These are phyloP conservation scores for Pycnomerus fuliginosus DNA, from an alignment of 2,888 invertebrate species.

Conservation along the genomic window DNA sequence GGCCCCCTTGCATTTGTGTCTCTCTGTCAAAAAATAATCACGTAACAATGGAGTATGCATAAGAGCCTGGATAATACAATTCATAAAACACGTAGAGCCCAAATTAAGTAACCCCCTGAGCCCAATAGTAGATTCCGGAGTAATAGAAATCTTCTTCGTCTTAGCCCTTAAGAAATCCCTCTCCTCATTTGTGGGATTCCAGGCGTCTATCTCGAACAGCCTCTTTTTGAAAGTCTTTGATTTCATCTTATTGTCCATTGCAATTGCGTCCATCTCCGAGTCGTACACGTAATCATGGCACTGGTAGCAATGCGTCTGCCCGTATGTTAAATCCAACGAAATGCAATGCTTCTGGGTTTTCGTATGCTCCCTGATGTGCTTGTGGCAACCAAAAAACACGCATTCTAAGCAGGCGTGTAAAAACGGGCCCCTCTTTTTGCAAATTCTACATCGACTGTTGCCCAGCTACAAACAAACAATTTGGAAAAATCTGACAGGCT, in stretches of 20 bases:
- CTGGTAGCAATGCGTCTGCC: conserved; percentile 84
- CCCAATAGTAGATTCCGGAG: conserved; percentile 82
- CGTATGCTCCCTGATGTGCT: conserved; percentile 85
- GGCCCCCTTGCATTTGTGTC: conserved; percentile 77
- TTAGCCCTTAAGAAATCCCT: conserved; percentile 73
- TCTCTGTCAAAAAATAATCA: conserved; percentile 93
- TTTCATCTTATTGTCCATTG: conserved; percentile 45
- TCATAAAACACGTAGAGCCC: conserved; percentile 98
- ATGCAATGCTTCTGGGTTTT: conserved; percentile 78
- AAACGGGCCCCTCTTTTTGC: conserved; percentile 75
- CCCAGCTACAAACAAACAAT: conserved; percentile 10
- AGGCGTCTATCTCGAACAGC: conserved; percentile 55
- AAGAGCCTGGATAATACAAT: conserved; percentile 93
- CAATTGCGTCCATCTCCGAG: conserved; percentile 45
- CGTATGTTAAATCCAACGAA: conserved; percentile 84
- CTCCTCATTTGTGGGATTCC: conserved; percentile 79
- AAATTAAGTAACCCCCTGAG: conserved; percentile 92
- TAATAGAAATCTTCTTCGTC: conserved; percentile 75
- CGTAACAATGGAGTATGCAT: conserved; percentile 93
- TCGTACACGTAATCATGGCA: conserved; percentile 90
- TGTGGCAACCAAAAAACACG: conserved; percentile 91
- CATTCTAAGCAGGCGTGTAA: conserved; percentile 86
- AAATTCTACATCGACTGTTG: conserved; percentile 66
- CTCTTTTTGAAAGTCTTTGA: conserved; percentile 46
- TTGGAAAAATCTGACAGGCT: background rate